phyloP scores from a whole-genome alignment of 2,113 vertebrate species.

The Dascyllus trimaculatus region DNA sequence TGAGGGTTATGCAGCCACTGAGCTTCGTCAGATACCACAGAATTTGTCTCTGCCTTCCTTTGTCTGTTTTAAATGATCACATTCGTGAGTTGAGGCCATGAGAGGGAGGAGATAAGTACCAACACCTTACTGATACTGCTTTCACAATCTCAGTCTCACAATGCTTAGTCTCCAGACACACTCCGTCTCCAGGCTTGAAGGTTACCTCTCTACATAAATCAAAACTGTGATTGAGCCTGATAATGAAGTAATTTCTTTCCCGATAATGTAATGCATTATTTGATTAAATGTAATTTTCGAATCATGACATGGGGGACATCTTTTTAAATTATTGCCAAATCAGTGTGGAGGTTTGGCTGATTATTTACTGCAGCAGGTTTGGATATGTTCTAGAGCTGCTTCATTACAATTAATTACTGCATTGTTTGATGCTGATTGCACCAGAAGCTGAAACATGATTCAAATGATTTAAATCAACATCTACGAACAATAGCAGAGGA shows the following conservation, averaged over 20 bases:
- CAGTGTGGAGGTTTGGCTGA: constrained; percentile 2
- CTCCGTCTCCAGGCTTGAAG: not conserved
- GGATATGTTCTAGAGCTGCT: not conserved
- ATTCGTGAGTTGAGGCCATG: not conserved
- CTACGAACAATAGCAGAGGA: not conserved
- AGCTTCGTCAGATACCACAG: not conserved
- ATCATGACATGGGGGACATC: not conserved
- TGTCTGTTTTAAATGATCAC: not conserved
- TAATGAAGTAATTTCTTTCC: constrained; percentile 4
- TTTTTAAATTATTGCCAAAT: constrained; percentile 24
- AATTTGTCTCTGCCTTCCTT: not conserved
- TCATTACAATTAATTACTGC: constrained; percentile 26
- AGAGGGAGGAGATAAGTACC: not conserved
- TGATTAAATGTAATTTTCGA: constrained; percentile 20
- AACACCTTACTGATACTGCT: not conserved
- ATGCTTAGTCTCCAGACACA: not conserved
- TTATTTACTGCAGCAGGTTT: constrained; percentile 3
- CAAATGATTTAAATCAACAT: not conserved
- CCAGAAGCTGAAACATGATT: constrained; percentile 13
- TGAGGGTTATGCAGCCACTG: not conserved
- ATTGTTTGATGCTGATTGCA: not conserved
- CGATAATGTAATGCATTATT: constrained; percentile 1
- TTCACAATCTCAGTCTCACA: not conserved
- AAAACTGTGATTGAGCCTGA: constrained; percentile 1
- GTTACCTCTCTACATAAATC: constrained; percentile 2